Base-by-base conservation (phyloP, 2,888 invertebrate genomes). In the Rotaria sp. region DNA sequence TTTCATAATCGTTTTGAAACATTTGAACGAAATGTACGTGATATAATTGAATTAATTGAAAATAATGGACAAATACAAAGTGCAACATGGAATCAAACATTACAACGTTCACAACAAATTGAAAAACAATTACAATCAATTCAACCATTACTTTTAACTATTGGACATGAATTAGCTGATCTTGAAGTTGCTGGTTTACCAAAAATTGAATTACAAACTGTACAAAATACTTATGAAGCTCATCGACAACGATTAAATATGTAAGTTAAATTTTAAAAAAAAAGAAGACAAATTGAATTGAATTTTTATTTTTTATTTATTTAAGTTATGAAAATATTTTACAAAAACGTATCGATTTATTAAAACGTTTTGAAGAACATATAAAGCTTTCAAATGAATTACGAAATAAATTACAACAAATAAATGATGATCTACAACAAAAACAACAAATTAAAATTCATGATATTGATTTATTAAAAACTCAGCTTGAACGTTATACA, bases 321-420 rank as follows among this genome's bases (percentile, higher is more conserved):
- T 35, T 30, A 21, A 67, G 67, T 67, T 67, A 80, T 45, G 45
- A 45, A 45, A 26, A 38, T 80, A 80, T 80, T n/a, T 80, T 80
- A 80, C 80, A 80, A 45, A 80, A 80, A 80, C 80, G 80, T 45
- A 41, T 80, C n/a, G 80, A 80, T 80, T 80, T 80, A 80, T 80
- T 80, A n/a, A 45, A 24, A 80, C 80, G 80, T n/a, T 80, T 80
- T 80, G 80, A 80, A n/a, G 45, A 80, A 45, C 80, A 80, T 80
- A 4, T 45, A 5, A 80, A 26, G 15, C 45, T n/a, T 26, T 45
- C 26, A 7, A 45, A 80, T 80, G 80, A 80, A 13, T 2, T 80
- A n/a, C 41, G 80, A 80, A 45, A 24, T 15, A 80, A 80, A 80
- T 80, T 80, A 38, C 41, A 80, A 45, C 38, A 80, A 15, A 80